Evolutionary conservation across 2,888 invertebrate genomes (phyloP).

Genomic region (Molanna angustata): DNA sequence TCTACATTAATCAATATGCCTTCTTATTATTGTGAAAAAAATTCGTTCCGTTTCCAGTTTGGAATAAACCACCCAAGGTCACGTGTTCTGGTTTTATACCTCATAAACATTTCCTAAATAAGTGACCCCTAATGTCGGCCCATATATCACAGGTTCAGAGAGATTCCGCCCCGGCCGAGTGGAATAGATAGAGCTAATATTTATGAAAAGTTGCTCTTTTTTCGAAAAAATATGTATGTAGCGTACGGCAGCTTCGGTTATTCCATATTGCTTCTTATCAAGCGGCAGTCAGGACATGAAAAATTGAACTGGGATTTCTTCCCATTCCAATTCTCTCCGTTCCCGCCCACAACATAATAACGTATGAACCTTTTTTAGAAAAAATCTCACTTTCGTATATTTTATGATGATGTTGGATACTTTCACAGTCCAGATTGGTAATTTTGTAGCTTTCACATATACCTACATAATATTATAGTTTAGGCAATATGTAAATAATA

Average conservation of each 20-base stretch:
- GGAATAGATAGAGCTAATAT: constrained; percentile 29
- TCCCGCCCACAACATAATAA: constrained; percentile 7
- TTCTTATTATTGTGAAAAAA: too few relatives aligned
- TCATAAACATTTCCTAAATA: constrained; percentile 24
- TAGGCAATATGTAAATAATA: too few relatives aligned
- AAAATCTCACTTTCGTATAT: too few relatives aligned
- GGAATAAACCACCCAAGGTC: too few relatives aligned
- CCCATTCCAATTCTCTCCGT: background rate
- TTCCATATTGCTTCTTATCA: constrained; percentile 34
- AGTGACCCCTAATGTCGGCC: constrained; percentile 30
- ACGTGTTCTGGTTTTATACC: too few relatives aligned
- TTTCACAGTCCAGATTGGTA: too few relatives aligned
- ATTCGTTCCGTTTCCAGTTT: too few relatives aligned
- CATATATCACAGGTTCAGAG: constrained; percentile 28
- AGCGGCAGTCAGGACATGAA: constrained; percentile 30
- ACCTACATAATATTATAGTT: too few relatives aligned
- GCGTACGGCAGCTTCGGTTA: constrained; percentile 28
- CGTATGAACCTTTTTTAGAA: constrained; percentile 7
- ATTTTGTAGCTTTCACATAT: too few relatives aligned
- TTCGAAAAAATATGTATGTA: constrained; percentile 28
- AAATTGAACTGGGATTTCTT: constrained; percentile 22
- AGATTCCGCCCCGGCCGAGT: constrained; percentile 18
- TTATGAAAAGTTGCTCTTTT: constrained; percentile 31
- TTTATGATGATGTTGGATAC: too few relatives aligned
- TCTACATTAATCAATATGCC: too few relatives aligned